These are phyloP conservation scores for Eutolmus rufibarbis DNA, from an alignment of 2,888 invertebrate species.

Conservation along the genomic window DNA sequence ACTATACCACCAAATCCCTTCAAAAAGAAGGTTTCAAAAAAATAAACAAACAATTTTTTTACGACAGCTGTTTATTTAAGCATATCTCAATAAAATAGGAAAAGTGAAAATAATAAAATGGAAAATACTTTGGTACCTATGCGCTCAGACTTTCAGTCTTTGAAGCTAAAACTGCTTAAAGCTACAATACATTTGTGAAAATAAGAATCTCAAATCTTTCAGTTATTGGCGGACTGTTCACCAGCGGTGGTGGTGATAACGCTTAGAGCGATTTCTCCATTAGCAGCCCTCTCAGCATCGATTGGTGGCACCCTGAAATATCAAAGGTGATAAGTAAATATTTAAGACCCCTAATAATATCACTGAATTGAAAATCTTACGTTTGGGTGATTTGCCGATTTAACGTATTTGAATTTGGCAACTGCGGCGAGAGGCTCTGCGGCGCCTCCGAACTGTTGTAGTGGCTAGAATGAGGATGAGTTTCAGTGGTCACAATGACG, in stretches of 20 bases:
- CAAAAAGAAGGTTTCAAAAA: background rate
- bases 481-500: slow-evolving; percentile 37
- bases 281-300: slow-evolving; percentile 61
- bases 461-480: slow-evolving; percentile 55
- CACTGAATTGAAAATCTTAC: slow-evolving; percentile 56
- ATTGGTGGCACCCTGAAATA: slow-evolving; percentile 67
- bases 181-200: background rate
- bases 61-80: background rate
- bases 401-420: slow-evolving; percentile 64
- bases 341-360: slow-evolving; percentile 25
- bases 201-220: background rate
- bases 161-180: background rate
- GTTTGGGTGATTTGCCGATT: slow-evolving; percentile 65
- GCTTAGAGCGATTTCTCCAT: slow-evolving; percentile 60
- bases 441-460: slow-evolving; percentile 54
- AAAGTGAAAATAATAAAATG: background rate
- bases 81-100: background rate
- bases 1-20: too few species aligned
- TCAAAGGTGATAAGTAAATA: background rate
- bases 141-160: background rate
- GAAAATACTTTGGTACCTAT: background rate
- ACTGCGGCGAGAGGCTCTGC: slow-evolving; percentile 63
- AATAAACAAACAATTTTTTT: background rate
- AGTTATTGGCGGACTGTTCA: slow-evolving; percentile 58
- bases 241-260: slow-evolving; percentile 68